Base-by-base conservation (phyloP, 2,113 vertebrate species). In the Engystomops pustulosus region DNA sequence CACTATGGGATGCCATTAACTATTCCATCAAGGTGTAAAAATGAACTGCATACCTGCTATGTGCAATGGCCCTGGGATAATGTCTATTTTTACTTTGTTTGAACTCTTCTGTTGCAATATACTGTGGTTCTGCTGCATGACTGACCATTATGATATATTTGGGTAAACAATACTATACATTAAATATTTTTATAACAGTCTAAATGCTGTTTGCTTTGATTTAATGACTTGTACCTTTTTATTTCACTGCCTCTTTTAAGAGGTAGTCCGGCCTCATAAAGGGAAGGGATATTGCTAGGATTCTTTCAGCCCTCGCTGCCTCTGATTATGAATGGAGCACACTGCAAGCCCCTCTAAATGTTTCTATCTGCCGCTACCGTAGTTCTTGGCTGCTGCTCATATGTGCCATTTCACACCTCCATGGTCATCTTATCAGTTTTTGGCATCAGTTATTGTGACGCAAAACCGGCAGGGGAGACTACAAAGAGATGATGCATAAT, bases 161-260 rank as follows among this genome's bases (percentile, higher is more conserved):
- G 65, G 7, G 17, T 34, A 36, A 41, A 15, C 27, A 32, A 12
- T 9, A 41, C 53, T 9, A 11, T 18, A 62, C 32, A 79, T 79
- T 62, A 79, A 79, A 79, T 62, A 62, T 62, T 60, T 79, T 62
- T 32, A 75, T 70, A 49, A 27, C 20, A 51, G 17, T 18, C 17
- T 49, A 1, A 12, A n/a, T 0, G 38, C 23, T 74, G 70, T 74
- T 30, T 47, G 6, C 7, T 47, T 25, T 36, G 65, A 1, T 68
- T 15, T 30, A 6, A 70, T 68, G 11, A 41, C 36, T n/a, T n/a
- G n/a, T n/a, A n/a, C n/a, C 12, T 23, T 23, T 45, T 25, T 25
- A n/a, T 25, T 45, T n/a, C n/a, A n/a, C n/a, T 9, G 3, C 9
- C 5, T 44, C 6, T 44, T 44, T 20, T 18, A 20, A 18, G 49